Conservation (phyloP, 1,140 invertebrate species). For the Drosophila neocordata region DNA sequence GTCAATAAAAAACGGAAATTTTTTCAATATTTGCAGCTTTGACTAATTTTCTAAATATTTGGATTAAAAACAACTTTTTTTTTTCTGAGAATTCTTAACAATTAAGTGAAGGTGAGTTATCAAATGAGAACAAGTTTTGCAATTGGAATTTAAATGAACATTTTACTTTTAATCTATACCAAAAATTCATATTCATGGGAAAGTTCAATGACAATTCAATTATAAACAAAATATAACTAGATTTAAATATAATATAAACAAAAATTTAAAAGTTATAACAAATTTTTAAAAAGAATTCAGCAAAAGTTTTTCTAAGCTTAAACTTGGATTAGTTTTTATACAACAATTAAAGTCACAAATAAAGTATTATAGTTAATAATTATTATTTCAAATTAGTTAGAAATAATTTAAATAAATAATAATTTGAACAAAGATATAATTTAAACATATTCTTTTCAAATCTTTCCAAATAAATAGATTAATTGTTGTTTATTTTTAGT, state of each 20-base stretch:
- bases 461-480: too few species aligned
- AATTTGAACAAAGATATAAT: too few species aligned
- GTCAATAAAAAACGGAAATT: not conserved
- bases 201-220: conserved; percentile 1
- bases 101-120: conserved; percentile 40
- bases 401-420: too few species aligned
- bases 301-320: too few species aligned
- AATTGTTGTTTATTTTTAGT: too few species aligned
- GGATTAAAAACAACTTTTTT: conserved; percentile 39
- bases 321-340: too few species aligned
- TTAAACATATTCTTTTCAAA: too few species aligned
- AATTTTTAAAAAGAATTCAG: not conserved
- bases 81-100: conserved; percentile 22
- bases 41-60: conserved; percentile 33
- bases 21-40: conserved; percentile 27
- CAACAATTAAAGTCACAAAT: too few species aligned
- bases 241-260: not conserved
- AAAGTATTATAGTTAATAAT: too few species aligned
- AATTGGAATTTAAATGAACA: conserved; percentile 1
- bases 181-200: not conserved
- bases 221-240: not conserved
- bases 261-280: not conserved
- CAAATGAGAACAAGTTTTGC: not conserved
- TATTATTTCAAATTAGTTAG: too few species aligned
- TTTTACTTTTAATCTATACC: not conserved